Percentiles rank a stretch among this genome's conserved stretches.
Evolutionary conservation across 2,113 vertebrate genomes (phyloP).

Genomic region (Setophaga petechia): DNA sequence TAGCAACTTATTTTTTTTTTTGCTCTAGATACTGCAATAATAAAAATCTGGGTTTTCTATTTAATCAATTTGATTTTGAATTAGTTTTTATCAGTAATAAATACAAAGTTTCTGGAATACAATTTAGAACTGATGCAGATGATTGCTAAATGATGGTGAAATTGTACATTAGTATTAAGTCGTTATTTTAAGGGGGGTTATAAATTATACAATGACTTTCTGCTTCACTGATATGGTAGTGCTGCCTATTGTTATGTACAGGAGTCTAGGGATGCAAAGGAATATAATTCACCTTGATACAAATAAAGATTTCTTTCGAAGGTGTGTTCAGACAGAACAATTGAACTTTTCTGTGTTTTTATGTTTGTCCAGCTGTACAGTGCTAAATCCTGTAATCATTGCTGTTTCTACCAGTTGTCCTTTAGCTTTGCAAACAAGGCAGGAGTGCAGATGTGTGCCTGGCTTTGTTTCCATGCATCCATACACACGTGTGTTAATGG

Average conservation of each 20-base stretch:
- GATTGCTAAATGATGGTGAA: not conserved
- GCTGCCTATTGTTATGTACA: not conserved
- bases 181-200: not conserved
- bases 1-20: not conserved
- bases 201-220: not conserved
- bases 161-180: not conserved
- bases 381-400: not conserved
- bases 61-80: not conserved
- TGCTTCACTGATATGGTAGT: not conserved
- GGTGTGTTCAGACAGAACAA: not conserved
- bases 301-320: not conserved
- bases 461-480: not conserved
- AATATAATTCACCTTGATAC: not conserved
- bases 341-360: not conserved
- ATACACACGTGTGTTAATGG: fast-evolving
- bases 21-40: not conserved
- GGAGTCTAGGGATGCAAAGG: not conserved
- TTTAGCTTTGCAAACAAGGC: not conserved
- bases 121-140: not conserved
- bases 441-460: not conserved
- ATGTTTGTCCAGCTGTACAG: not conserved
- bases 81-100: not conserved
- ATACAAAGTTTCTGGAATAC: not conserved
- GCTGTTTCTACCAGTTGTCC: not conserved
- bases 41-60: not conserved